A percentile compares a stretch with the other conserved stretches of the same genome.
phyloP scores from a whole-genome alignment of 2,113 vertebrate species.

The Apodemus sylvaticus region DNA sequence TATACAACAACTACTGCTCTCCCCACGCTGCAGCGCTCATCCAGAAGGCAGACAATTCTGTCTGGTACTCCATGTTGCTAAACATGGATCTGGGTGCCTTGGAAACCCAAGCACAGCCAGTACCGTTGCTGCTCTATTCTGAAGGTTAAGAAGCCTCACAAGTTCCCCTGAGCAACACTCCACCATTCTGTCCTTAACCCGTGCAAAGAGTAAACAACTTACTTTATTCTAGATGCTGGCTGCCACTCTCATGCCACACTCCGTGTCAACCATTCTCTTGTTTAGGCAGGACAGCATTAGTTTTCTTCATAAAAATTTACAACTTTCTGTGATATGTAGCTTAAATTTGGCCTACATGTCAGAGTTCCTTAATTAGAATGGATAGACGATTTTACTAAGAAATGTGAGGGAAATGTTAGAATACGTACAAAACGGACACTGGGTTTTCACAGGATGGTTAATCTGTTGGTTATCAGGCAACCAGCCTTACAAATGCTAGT shows the following conservation, averaged over 20 bases:
- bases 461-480: neutral
- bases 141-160: neutral
- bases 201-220: neutral
- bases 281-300: neutral
- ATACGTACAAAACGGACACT: neutral
- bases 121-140: neutral
- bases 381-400: slow-evolving; percentile 1
- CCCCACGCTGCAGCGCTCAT: neutral
- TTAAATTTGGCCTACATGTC: neutral
- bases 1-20: neutral
- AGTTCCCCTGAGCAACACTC: neutral
- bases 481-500: neutral
- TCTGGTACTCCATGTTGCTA: neutral
- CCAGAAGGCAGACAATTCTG: neutral
- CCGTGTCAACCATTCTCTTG: neutral
- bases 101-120: neutral
- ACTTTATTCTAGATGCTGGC: neutral
- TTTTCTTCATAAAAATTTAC: neutral
- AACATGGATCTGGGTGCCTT: neutral
- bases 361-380: neutral
- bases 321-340: neutral
- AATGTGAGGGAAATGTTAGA: neutral
- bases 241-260: neutral
- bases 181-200: neutral
- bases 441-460: neutral